Evolutionary conservation across 1,140 invertebrate genomes (phyloP).

Genomic region (Belonocnema kinseyi): DNA sequence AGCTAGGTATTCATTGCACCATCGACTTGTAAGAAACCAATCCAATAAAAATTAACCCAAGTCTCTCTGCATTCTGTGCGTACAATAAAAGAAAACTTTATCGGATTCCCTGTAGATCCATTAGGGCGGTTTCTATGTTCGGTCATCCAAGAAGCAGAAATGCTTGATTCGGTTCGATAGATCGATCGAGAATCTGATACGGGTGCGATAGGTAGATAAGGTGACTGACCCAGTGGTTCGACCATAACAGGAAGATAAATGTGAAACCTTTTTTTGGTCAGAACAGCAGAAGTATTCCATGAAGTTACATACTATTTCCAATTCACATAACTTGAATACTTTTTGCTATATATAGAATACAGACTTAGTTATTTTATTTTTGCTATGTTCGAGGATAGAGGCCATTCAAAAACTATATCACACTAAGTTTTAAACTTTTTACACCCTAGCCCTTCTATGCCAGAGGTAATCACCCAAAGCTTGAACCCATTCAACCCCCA

Average conservation of each 20-base stretch:
- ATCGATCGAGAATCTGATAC: conserved; percentile 29
- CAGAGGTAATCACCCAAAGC: too few species aligned
- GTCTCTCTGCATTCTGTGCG: conserved; percentile 4
- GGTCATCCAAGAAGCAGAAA: conserved; percentile 23
- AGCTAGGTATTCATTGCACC: conserved; percentile 1
- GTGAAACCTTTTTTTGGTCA: conserved; percentile 16
- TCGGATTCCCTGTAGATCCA: conserved; percentile 30
- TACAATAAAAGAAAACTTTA: conserved; percentile 25
- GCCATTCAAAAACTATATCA: too few species aligned
- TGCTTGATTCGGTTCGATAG: conserved; percentile 26
- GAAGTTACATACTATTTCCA: neutral
- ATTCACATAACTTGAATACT: too few species aligned
- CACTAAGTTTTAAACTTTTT: too few species aligned
- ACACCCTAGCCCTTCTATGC: too few species aligned
- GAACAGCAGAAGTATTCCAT: neutral
- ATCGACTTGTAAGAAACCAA: conserved; percentile 8
- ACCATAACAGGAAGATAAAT: conserved; percentile 27
- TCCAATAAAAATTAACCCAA: conserved; percentile 16
- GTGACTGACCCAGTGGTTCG: conserved; percentile 16
- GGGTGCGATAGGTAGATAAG: conserved; percentile 23
- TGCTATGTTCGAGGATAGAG: too few species aligned
- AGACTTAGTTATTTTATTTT: too few species aligned
- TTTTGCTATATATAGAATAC: too few species aligned
- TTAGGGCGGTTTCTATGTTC: conserved; percentile 29
- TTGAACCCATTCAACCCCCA: too few species aligned